Percentiles rank a stretch among this genome's conserved stretches.
Conservation (phyloP, 2,113 vertebrate genomes). For the Eleginops maclovinus region DNA sequence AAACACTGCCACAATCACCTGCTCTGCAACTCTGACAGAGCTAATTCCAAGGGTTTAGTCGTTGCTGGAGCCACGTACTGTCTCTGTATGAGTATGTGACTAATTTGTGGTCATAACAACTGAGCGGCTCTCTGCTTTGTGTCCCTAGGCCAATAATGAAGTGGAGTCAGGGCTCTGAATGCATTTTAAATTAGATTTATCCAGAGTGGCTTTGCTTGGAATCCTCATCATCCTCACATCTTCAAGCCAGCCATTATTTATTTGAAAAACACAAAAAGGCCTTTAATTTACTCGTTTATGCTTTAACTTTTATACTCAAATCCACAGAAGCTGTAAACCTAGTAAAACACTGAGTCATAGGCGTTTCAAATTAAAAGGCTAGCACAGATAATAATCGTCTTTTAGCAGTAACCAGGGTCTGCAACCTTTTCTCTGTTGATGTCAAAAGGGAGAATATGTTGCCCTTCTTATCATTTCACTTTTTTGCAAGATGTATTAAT, state of each 20-base stretch:
- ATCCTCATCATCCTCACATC: background rate
- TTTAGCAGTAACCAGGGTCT: background rate
- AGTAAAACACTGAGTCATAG: conserved; percentile 41
- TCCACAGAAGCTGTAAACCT: conserved; percentile 40
- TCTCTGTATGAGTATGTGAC: conserved; percentile 15
- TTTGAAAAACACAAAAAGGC: conserved; percentile 21
- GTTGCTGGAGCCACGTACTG: conserved; percentile 10
- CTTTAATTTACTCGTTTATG: conserved; percentile 54
- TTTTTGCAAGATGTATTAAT: background rate
- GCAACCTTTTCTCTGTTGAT: conserved; percentile 9
- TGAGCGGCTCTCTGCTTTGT: conserved; percentile 2
- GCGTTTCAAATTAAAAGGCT: conserved; percentile 25
- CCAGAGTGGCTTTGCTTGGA: conserved; percentile 19
- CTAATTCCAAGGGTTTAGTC: conserved; percentile 22
- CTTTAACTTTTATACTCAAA: conserved; percentile 26
- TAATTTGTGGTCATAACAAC: conserved; percentile 41
- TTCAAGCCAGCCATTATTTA: conserved; percentile 18
- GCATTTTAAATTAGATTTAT: conserved; percentile 6
- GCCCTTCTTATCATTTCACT: background rate
- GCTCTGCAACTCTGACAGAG: conserved; percentile 26
- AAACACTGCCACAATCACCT: conserved; percentile 11
- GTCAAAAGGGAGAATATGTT: background rate
- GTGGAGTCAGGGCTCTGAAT: conserved; percentile 13
- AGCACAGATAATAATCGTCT: conserved; percentile 23
- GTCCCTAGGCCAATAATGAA: conserved; percentile 30